phyloP scores from a whole-genome alignment of 2,888 invertebrate species.

The Atrina japonica region DNA sequence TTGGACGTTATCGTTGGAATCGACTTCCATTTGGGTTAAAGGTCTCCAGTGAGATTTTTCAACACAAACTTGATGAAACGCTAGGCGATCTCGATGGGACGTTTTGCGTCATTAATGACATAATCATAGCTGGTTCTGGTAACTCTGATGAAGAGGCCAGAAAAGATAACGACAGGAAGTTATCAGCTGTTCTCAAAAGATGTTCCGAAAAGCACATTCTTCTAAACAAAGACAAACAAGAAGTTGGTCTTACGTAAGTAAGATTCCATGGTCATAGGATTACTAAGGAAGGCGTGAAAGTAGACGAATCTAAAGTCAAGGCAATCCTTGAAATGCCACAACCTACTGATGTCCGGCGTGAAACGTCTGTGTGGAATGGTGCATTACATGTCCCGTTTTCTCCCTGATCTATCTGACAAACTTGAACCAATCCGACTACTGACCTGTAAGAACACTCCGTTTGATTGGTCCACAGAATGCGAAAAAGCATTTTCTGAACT shows the following conservation, averaged over 20 bases:
- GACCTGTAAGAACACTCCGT: too few species aligned
- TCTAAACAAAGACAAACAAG: too few species aligned
- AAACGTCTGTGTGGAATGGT: constrained; percentile 53
- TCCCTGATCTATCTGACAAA: too few species aligned
- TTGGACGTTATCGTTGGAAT: too few species aligned
- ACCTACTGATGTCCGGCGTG: constrained; percentile 48
- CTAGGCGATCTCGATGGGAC: constrained; percentile 44
- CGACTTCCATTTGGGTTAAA: constrained; percentile 60
- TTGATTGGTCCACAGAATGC: constrained; percentile 4
- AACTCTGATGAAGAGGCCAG: too few species aligned
- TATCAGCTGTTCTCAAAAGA: too few species aligned
- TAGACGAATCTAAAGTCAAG: too few species aligned
- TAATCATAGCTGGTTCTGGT: constrained; percentile 46
- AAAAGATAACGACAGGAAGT: too few species aligned
- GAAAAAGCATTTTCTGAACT: background rate
- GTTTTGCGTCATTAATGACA: constrained; percentile 47
- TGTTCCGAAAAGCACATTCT: constrained; percentile 41
- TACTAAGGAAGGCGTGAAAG: too few species aligned
- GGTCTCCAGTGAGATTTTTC: too few species aligned
- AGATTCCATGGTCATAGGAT: constrained; percentile 49
- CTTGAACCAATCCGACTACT: constrained; percentile 35
- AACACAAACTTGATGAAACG: too few species aligned
- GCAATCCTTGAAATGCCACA: too few species aligned
- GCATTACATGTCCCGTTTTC: constrained; percentile 48
- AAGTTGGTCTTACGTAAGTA: constrained; percentile 23